Evolutionary conservation across 2,797 vertebrate species (phyloP).

Genomic region (Rhinophrynus dorsalis): DNA sequence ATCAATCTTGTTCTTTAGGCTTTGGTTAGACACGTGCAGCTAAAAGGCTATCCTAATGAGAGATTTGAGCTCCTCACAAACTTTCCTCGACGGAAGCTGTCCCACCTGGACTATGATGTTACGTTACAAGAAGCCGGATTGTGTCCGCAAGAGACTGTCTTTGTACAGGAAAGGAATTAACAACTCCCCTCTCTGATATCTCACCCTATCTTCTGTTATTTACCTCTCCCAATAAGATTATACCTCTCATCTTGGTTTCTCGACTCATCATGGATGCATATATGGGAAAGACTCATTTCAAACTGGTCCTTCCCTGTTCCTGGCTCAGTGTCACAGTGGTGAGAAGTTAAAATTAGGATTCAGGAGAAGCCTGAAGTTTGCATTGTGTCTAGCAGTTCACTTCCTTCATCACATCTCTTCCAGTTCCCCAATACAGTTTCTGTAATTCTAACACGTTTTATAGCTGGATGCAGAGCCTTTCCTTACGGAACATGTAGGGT

Average conservation of each 20-base stretch:
- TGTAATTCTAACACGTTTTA: neutral
- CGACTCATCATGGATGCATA: neutral
- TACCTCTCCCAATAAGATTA: neutral
- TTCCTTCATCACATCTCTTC: neutral
- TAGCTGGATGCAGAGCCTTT: neutral
- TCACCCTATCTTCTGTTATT: neutral
- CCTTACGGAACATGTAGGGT: neutral
- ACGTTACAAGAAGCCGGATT: constrained; percentile 96
- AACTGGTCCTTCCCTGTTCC: neutral
- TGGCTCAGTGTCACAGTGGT: neutral
- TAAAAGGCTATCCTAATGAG: constrained; percentile 97
- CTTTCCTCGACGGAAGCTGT: constrained; percentile 94
- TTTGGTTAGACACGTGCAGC: constrained; percentile 93
- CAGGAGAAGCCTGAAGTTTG: neutral
- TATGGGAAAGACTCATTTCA: neutral
- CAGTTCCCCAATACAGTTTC: too few species aligned
- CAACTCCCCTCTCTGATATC: constrained; percentile 47
- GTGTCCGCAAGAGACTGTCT: constrained; percentile 99
- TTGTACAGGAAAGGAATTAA: constrained; percentile 99
- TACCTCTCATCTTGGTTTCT: neutral
- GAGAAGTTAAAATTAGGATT: neutral
- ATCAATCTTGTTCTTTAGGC: constrained; percentile 80
- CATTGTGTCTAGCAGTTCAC: neutral
- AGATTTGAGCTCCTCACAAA: constrained; percentile 98
- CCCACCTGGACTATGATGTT: constrained; percentile 98